These are phyloP conservation scores for Bugula neritina DNA, from an alignment of 2,888 invertebrate genomes.

Conservation along the genomic window DNA sequence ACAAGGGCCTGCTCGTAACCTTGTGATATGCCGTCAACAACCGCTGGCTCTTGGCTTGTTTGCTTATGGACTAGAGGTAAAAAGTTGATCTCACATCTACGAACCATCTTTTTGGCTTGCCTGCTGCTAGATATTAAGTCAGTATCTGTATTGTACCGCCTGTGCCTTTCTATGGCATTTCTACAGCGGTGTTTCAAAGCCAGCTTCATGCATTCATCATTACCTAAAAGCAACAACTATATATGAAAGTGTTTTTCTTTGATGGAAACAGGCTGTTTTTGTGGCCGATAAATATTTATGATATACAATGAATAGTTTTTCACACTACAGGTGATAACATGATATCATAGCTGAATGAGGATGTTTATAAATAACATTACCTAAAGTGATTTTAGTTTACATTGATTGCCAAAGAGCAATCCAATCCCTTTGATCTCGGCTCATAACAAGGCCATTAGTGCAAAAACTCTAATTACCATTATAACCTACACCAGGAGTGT, in stretches of 20 bases:
- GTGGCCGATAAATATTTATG: neutral
- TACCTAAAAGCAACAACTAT: slow-evolving; percentile 39
- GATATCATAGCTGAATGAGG: neutral
- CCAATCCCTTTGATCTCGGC: neutral
- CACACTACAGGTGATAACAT: neutral
- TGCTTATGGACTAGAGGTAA: slow-evolving; percentile 53
- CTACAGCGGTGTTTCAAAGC: slow-evolving; percentile 56
- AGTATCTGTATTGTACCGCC: slow-evolving; percentile 27
- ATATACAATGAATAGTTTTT: neutral
- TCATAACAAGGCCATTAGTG: slow-evolving; percentile 26
- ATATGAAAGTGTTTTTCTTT: neutral
- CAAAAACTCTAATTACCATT: slow-evolving; percentile 22
- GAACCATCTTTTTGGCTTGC: slow-evolving; percentile 43
- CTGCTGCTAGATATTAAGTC: neutral
- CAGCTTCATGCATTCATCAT: slow-evolving; percentile 54
- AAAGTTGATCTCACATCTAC: slow-evolving; percentile 56
- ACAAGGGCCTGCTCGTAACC: slow-evolving; percentile 41
- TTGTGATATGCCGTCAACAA: slow-evolving; percentile 13
- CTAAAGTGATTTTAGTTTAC: neutral
- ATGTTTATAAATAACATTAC: slow-evolving; percentile 26
- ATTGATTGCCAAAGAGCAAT: slow-evolving; percentile 7
- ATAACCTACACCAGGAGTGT: neutral
- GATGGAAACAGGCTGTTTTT: neutral
- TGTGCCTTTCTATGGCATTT: slow-evolving; percentile 48
- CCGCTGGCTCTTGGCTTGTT: slow-evolving; percentile 32